Percentiles rank a stretch among this genome's conserved stretches.
Conservation (phyloP, 2,888 invertebrate genomes). For the Trissolcus brochymenae region DNA sequence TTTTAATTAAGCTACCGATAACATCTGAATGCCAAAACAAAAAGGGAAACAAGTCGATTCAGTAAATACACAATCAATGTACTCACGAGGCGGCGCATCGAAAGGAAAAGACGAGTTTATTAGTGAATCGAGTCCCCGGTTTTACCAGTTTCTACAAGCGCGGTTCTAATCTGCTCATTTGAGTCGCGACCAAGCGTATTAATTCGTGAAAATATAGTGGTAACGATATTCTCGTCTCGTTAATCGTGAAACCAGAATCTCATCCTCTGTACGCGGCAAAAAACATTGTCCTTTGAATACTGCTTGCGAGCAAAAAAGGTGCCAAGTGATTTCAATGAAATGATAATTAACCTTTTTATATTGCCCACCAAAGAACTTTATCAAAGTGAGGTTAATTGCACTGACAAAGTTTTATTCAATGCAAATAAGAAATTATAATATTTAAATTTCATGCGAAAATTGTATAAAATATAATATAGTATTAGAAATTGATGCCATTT, state of each 20-base stretch:
- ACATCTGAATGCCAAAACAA: constrained; percentile 14
- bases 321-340: constrained; percentile 45
- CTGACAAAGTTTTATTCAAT: too few species aligned
- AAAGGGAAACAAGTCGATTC: constrained; percentile 10
- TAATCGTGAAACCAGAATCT: constrained; percentile 17
- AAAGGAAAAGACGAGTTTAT: constrained; percentile 36
- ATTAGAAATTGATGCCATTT: background rate
- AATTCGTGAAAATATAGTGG: constrained; percentile 18
- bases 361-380: too few species aligned
- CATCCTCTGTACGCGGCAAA: background rate
- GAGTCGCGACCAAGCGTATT: constrained; percentile 19
- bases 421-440: too few species aligned
- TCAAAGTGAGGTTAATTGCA: too few species aligned
- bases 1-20: constrained; percentile 42
- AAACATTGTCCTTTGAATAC: constrained; percentile 10
- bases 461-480: constrained; percentile 3
- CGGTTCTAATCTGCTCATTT: constrained; percentile 37
- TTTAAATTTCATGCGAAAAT: too few species aligned
- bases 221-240: constrained; percentile 17
- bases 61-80: constrained; percentile 25
- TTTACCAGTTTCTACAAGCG: constrained; percentile 26
- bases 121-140: constrained; percentile 35
- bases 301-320: background rate
- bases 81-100: background rate
- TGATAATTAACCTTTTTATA: too few species aligned